Conservation (phyloP, 2,113 vertebrate species). For the Eira barbara region DNA sequence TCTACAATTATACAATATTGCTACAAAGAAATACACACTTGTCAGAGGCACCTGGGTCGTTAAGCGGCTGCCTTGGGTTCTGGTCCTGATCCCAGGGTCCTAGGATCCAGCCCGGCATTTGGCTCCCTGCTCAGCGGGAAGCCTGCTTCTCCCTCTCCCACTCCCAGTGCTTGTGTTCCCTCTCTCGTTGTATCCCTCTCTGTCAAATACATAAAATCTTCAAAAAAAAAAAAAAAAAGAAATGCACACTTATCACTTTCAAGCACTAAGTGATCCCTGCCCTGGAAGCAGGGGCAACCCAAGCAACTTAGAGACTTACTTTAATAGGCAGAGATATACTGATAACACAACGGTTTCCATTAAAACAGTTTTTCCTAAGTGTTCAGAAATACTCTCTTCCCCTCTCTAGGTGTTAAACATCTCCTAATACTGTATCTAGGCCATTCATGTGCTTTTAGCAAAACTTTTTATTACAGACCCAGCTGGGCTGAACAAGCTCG, state of each 20-base stretch:
- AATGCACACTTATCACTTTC: not conserved
- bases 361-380: conserved; percentile 5
- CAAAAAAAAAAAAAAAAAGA: not conserved
- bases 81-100: too few species aligned
- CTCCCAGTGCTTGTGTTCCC: too few species aligned
- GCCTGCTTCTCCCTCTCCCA: too few species aligned
- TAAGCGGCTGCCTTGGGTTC: too few species aligned
- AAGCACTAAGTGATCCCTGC: not conserved
- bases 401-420: not conserved
- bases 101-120: too few species aligned
- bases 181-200: too few species aligned
- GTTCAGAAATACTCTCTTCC: not conserved
- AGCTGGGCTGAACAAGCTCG: not conserved
- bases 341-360: conserved; percentile 30
- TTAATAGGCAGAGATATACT: not conserved
- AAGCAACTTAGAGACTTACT: not conserved
- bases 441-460: conserved; percentile 29
- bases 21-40: conserved; percentile 10
- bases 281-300: not conserved
- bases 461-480: not conserved
- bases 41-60: not conserved
- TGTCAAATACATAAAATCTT: too few species aligned
- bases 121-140: too few species aligned
- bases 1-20: not conserved
- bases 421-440: not conserved